A percentile compares a stretch with the other conserved stretches of the same genome.
Evolutionary conservation across 2,888 invertebrate species (phyloP).

Genomic region (Orchesella flavescens): DNA sequence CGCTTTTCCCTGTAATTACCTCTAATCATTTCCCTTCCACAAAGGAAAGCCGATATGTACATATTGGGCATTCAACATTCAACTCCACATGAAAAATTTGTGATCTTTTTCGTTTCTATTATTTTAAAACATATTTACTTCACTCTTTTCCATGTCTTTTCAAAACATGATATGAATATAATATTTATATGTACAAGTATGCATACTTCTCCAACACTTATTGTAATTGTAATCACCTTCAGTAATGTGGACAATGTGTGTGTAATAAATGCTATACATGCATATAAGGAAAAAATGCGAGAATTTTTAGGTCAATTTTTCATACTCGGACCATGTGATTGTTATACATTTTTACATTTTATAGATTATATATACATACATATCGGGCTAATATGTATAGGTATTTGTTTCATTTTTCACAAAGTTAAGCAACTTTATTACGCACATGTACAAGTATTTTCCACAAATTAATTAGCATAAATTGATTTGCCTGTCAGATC

Average conservation of each 20-base stretch:
- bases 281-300: not conserved
- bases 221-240: conserved; percentile 35
- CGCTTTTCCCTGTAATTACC: conserved; percentile 73
- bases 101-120: conserved; percentile 56
- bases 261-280: conserved; percentile 21
- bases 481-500: not conserved
- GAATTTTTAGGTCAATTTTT: not conserved
- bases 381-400: too few relatives aligned
- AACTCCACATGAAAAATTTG: conserved; percentile 51
- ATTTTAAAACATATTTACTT: conserved; percentile 58
- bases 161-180: conserved; percentile 53
- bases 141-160: conserved; percentile 27
- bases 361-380: too few relatives aligned
- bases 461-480: conserved; percentile 14
- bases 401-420: too few relatives aligned
- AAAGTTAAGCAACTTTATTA: too few relatives aligned
- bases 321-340: too few relatives aligned
- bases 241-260: conserved; percentile 19
- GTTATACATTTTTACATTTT: too few relatives aligned
- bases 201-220: conserved; percentile 28
- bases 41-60: conserved; percentile 73
- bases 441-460: not conserved
- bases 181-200: conserved; percentile 16
- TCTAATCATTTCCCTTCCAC: conserved; percentile 73
- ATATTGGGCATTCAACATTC: conserved; percentile 72